Base-by-base conservation (phyloP, 2,113 vertebrate genomes). In the Dipodomys merriami region DNA sequence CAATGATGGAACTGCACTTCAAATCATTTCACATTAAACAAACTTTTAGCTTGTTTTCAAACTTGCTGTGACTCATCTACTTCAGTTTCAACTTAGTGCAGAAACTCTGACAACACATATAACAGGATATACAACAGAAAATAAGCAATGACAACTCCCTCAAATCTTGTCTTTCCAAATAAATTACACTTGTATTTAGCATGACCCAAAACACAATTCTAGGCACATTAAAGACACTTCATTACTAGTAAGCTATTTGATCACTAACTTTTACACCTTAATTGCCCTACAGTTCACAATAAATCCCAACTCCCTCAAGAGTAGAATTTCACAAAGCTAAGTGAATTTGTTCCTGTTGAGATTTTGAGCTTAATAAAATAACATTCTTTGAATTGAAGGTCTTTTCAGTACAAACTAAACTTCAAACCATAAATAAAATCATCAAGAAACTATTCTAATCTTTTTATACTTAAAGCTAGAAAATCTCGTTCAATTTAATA, bases 211-310 rank as follows among this genome's bases (percentile, higher is more conserved):
- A 79, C 77, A 93, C 15, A 33, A 15, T 86, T 29, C 62, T 94
- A 57, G 84, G 77, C 72, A 86, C 62, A 83, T 83, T 83, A 86
- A 90, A 90, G 57, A 73, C 39, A 73, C 4, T 72, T 85, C 83
- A 44, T 94, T 86, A 94, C 46, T 90, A 74, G 49, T 83, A 72
- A 73, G 9, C 29, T 86, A 77, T 11, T 49, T 49, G 8, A 93
- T 93, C 25, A 86, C 53, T 90, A 83, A 91, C 39, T 73, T 93
- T 65, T 89, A 53, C 68, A 82, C 2, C 29, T 95, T 95, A 91
- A 87, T 93, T 87, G 93, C n/a, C 25, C 65, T 86, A 93, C 64
- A 87, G 60, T 95, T 94, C 72, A 64, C 87, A 94, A 78, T 94
- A 93, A 96, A 95, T 91, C 86, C 53, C 33, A 74, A 89, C 35